Conservation (phyloP, 1,140 invertebrate genomes). For the Thaumatotibia leucotreta region DNA sequence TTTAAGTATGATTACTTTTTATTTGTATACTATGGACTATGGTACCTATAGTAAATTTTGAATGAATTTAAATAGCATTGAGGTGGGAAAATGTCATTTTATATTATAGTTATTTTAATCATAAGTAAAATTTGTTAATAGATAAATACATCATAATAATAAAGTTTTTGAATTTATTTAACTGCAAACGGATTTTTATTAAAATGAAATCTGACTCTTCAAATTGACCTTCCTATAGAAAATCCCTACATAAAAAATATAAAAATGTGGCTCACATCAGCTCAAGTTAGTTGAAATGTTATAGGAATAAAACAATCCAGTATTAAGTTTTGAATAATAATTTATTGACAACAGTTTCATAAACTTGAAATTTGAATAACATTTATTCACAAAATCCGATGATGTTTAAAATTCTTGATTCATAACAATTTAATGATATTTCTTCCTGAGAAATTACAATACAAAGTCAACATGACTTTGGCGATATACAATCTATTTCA, state of each 20-base stretch:
- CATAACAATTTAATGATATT: conserved; percentile 2
- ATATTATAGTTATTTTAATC: conserved; percentile 11
- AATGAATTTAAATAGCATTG: conserved; percentile 7
- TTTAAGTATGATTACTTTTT: conserved; percentile 5
- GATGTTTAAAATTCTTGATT: conserved; percentile 7
- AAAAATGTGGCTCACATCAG: no score
- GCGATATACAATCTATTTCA: not conserved
- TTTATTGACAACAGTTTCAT: conserved; percentile 56
- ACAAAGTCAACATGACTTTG: not conserved
- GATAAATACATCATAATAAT: conserved; percentile 10
- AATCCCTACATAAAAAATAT: no score
- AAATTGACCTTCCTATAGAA: no score
- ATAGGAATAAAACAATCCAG: not conserved
- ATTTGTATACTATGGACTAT: not conserved
- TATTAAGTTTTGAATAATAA: conserved; percentile 24
- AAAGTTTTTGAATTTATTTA: conserved; percentile 20
- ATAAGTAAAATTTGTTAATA: conserved; percentile 5
- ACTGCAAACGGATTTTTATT: conserved; percentile 12
- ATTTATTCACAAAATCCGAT: conserved; percentile 15
- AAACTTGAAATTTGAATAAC: conserved; percentile 39
- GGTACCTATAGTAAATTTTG: not conserved
- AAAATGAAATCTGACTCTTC: no score
- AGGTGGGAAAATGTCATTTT: not conserved
- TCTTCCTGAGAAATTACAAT: not conserved
- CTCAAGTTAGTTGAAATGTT: no score